Conservation (phyloP, 2,797 vertebrate genomes). For the Sebastes umbrosus region DNA sequence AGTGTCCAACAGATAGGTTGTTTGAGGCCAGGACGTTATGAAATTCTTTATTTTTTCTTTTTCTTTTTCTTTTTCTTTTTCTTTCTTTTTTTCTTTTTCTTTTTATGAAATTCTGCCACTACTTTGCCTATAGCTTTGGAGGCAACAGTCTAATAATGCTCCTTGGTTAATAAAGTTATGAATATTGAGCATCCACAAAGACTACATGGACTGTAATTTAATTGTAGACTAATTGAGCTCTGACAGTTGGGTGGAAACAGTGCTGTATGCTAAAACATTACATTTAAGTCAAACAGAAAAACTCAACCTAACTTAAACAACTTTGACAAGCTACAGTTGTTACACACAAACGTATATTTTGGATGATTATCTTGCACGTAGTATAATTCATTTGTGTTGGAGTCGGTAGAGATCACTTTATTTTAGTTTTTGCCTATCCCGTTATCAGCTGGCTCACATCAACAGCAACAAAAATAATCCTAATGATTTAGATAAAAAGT, state of each 20-base stretch:
- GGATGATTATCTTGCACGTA: not conserved
- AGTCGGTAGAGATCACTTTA: not conserved
- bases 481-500: not conserved
- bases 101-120: not conserved
- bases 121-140: not conserved
- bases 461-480: not conserved
- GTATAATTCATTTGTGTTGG: not conserved
- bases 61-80: too few species aligned
- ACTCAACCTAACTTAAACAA: not conserved
- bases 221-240: not conserved
- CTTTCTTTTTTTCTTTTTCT: too few species aligned
- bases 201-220: not conserved
- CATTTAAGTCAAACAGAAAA: not conserved
- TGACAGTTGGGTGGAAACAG: not conserved
- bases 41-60: not conserved
- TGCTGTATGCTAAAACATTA: not conserved
- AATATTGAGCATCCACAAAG: not conserved
- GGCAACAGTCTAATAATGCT: too few species aligned
- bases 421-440: not conserved
- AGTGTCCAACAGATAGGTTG: slow-evolving; percentile 13
- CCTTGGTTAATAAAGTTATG: not conserved
- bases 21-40: slow-evolving; percentile 1
- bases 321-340: not conserved
- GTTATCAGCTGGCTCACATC: not conserved
- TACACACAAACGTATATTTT: not conserved